Evolutionary conservation across 1,140 invertebrate species (phyloP).

Genomic region (silkworm (Bombyx mori)): ASM3026992v2 NC_085116.1:11474001-11474500

Average conservation of each 20-base stretch:
- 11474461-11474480: constrained; percentile 54
- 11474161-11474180: no score
- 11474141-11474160: not conserved
- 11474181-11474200: no score
- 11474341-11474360: not conserved
- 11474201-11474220: no score
- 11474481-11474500: constrained; percentile 59
- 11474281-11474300: no score
- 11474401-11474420: constrained; percentile 18
- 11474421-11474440: constrained; percentile 25
- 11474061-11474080: constrained; percentile 53
- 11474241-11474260: no score
- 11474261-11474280: no score
- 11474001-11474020: constrained; percentile 66
- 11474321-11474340: not conserved
- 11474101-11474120: constrained; percentile 26
- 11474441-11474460: constrained; percentile 36
- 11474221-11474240: no score
- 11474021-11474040: constrained; percentile 57
- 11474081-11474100: constrained; percentile 44
- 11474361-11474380: not conserved
- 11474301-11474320: no score
- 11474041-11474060: constrained; percentile 63
- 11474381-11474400: constrained; percentile 4
- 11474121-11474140: constrained; percentile 35